Evolutionary conservation across 2,797 vertebrate species (phyloP).

Genomic region (Melanotaenia pygmaea): DNA sequence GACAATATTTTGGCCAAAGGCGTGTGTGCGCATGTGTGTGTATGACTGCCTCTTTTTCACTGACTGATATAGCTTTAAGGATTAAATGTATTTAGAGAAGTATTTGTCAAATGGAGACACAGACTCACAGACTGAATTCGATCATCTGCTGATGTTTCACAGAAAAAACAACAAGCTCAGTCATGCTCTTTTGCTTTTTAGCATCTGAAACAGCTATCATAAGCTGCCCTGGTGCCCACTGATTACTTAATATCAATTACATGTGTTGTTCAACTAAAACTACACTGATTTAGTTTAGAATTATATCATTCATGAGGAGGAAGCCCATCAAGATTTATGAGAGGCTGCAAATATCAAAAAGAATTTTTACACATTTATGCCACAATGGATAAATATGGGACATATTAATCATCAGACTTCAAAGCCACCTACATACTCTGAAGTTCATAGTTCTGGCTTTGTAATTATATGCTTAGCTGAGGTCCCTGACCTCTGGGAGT

Average conservation of each 20-base stretch:
- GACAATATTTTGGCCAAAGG: slow-evolving; percentile 24
- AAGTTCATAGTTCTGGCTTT: slow-evolving; percentile 29
- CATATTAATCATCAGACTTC: slow-evolving; percentile 15
- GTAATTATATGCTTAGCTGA: slow-evolving; percentile 59
- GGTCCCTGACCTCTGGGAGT: slow-evolving; percentile 51
- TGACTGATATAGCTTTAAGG: slow-evolving; percentile 46
- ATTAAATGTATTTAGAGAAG: slow-evolving; percentile 24
- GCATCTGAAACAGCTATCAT: not conserved
- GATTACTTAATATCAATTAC: not conserved
- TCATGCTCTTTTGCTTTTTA: slow-evolving; percentile 11
- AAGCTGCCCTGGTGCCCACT: not conserved
- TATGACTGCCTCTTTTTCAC: slow-evolving; percentile 2
- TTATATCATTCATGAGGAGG: not conserved
- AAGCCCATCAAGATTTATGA: not conserved
- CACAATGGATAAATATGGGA: slow-evolving; percentile 4
- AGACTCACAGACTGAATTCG: slow-evolving; percentile 11
- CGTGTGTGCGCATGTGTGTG: not conserved
- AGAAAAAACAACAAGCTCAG: slow-evolving; percentile 13
- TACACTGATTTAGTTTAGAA: not conserved
- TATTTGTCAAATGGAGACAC: slow-evolving; percentile 22
- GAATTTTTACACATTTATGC: not conserved
- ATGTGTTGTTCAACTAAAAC: not conserved
- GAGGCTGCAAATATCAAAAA: slow-evolving; percentile 2
- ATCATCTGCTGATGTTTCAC: slow-evolving; percentile 15
- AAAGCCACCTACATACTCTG: slow-evolving; percentile 26